phyloP scores from a whole-genome alignment of 35 echinoderm and acorn worm genomes.

The Hemicentrotus pulcherrimus region DNA sequence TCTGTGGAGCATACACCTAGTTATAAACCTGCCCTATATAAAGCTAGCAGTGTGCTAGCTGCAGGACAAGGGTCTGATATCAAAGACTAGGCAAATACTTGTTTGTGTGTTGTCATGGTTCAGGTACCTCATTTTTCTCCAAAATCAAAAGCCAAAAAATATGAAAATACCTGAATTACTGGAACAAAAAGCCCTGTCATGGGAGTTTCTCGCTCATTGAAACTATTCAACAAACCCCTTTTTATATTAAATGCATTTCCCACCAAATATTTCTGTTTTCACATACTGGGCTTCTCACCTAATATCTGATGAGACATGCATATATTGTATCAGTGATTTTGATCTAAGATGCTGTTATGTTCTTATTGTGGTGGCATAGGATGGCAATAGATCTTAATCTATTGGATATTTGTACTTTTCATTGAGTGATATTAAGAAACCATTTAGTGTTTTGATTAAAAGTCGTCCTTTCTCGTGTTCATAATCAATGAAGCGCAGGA shows the following conservation, averaged over 20 bases:
- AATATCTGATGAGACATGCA: neutral
- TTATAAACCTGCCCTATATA: too few species aligned
- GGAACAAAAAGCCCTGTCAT: neutral
- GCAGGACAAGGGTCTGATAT: neutral
- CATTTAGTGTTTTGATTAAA: neutral
- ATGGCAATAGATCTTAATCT: neutral
- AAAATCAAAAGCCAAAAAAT: neutral
- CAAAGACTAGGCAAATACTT: neutral
- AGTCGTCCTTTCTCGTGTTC: neutral
- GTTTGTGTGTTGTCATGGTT: slow-evolving; percentile 2
- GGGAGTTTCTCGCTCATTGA: neutral
- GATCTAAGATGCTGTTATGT: neutral
- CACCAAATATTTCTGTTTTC: neutral
- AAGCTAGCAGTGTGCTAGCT: too few species aligned
- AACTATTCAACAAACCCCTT: neutral
- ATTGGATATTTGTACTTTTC: neutral
- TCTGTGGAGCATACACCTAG: too few species aligned
- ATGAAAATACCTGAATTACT: neutral
- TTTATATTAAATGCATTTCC: neutral
- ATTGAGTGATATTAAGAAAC: neutral
- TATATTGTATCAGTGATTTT: neutral
- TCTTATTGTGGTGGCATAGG: neutral
- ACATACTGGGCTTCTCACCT: neutral
- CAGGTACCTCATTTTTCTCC: neutral
- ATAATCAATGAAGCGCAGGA: neutral